These are phyloP conservation scores for Pogonomyrmex californicus DNA, from an alignment of 1,140 invertebrate genomes.

Conservation along the genomic window DNA sequence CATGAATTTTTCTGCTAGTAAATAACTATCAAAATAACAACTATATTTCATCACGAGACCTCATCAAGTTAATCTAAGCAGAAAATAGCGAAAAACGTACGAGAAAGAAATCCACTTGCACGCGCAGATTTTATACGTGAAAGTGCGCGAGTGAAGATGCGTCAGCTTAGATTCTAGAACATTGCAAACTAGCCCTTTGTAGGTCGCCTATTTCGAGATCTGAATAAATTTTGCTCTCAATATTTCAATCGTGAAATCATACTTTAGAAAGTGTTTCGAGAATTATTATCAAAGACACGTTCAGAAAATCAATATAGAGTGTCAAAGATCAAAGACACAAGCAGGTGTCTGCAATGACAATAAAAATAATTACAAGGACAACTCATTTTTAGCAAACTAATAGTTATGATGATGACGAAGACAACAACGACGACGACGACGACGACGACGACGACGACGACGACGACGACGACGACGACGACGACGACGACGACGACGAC, in stretches of 20 bases:
- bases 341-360: slow-evolving; percentile 27
- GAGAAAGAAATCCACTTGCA: not conserved
- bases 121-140: not conserved
- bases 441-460: too few species aligned
- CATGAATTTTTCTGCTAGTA: not conserved
- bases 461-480: too few species aligned
- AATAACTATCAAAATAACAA: not conserved
- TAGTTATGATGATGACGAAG: slow-evolving; percentile 54
- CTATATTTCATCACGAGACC: not conserved
- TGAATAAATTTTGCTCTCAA: slow-evolving; percentile 55
- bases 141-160: not conserved
- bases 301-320: not conserved
- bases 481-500: slow-evolving; percentile 64
- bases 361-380: slow-evolving; percentile 63
- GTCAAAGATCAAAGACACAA: slow-evolving; percentile 20
- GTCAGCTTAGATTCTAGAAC: slow-evolving; percentile 14
- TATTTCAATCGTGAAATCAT: slow-evolving; percentile 48
- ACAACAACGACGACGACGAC: too few species aligned
- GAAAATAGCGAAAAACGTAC: not conserved
- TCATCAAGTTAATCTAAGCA: not conserved
- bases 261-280: not conserved
- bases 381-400: slow-evolving; percentile 21
- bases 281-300: not conserved
- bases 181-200: slow-evolving; percentile 65
- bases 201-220: slow-evolving; percentile 69